Conservation (phyloP, 2,113 vertebrate species). For the Eptesicus fuscus region DNA sequence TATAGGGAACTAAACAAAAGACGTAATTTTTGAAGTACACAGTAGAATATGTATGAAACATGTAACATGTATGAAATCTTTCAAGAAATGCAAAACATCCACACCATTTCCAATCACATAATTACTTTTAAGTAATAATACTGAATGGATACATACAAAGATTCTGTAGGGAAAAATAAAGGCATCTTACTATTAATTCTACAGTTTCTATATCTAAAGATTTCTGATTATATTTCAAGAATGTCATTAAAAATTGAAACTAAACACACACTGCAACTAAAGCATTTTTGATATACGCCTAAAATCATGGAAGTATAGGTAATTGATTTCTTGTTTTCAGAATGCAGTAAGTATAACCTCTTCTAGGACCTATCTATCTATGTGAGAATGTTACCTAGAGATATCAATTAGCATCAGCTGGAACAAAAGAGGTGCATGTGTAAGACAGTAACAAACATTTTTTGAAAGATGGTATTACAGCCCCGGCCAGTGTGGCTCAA, state of each 20-base stretch:
- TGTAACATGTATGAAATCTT: background rate
- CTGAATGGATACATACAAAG: background rate
- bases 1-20: background rate
- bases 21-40: constrained; percentile 9
- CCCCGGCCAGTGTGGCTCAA: background rate
- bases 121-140: constrained; percentile 16
- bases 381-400: background rate
- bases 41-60: background rate
- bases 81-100: background rate
- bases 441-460: background rate
- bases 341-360: background rate
- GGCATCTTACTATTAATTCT: background rate
- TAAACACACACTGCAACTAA: constrained; percentile 24
- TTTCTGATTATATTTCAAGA: background rate
- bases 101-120: background rate
- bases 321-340: background rate
- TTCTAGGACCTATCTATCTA: background rate
- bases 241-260: constrained; percentile 23
- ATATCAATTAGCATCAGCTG: background rate
- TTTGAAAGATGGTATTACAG: background rate
- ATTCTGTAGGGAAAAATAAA: background rate
- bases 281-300: background rate
- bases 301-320: background rate
- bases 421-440: background rate
- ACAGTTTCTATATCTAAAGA: background rate